Percentiles rank a stretch among this genome's conserved stretches.
These are phyloP conservation scores for Aphelinus certus DNA, from an alignment of 1,140 invertebrate species.

Conservation along the genomic window DNA sequence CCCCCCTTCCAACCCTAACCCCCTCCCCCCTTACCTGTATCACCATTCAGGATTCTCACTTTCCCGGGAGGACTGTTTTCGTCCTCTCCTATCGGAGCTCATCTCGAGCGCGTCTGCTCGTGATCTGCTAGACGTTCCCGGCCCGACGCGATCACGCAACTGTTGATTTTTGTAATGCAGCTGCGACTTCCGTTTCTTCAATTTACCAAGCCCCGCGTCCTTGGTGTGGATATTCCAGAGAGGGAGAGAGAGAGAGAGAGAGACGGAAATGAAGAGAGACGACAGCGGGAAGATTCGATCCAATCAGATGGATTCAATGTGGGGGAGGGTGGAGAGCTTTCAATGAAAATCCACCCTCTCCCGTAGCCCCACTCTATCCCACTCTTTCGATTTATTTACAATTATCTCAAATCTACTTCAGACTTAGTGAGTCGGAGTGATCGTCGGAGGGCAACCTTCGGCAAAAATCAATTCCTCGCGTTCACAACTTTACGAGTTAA, in stretches of 20 bases:
- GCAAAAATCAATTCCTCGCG: no score
- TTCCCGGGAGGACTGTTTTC: neutral
- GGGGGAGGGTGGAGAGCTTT: slow-evolving; percentile 46
- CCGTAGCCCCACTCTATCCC: slow-evolving; percentile 5
- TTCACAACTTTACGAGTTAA: no score
- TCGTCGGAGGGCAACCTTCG: no score
- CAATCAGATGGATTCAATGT: slow-evolving; percentile 58
- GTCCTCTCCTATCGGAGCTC: neutral
- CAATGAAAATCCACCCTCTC: slow-evolving; percentile 49
- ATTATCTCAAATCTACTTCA: no score
- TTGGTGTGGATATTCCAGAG: slow-evolving; percentile 4
- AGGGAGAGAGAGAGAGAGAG: neutral
- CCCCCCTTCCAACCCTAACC: no score
- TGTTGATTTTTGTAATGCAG: neutral
- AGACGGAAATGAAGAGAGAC: slow-evolving; percentile 36
- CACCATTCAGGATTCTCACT: neutral
- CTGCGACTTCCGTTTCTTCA: neutral
- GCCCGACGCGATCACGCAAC: neutral
- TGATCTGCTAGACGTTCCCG: neutral
- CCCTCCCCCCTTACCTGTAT: no score
- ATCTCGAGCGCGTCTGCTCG: neutral
- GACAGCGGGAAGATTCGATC: slow-evolving; percentile 46
- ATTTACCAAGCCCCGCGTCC: slow-evolving; percentile 23
- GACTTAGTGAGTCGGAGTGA: no score
- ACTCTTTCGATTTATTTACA: neutral